Conservation (phyloP, 2,113 vertebrate species). For the Laticauda colubrina region DNA sequence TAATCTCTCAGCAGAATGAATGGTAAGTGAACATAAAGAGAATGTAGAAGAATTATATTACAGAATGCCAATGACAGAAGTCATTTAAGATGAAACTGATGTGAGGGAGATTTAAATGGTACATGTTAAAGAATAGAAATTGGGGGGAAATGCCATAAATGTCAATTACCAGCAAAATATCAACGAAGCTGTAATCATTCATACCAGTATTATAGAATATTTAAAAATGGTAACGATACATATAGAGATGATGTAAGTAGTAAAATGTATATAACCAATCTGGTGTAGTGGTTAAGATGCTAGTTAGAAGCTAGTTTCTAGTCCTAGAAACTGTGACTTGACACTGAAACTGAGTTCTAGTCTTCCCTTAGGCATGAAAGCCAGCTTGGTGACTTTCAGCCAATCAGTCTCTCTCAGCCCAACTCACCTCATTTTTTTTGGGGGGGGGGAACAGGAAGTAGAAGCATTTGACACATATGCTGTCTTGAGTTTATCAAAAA, state of each 20-base stretch:
- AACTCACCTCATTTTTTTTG: background rate
- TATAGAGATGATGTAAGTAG: background rate
- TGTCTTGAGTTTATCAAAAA: background rate
- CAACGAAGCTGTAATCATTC: background rate
- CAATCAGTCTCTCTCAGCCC: background rate
- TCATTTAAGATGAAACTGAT: background rate
- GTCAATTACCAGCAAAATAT: background rate
- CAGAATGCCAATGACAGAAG: background rate
- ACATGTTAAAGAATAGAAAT: background rate
- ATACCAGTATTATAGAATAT: background rate
- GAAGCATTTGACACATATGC: background rate
- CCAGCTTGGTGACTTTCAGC: background rate
- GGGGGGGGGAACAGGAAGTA: background rate
- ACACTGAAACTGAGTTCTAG: background rate
- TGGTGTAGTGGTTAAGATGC: background rate
- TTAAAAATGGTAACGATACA: background rate
- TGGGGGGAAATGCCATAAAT: background rate
- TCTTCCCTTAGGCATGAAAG: background rate
- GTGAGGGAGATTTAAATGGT: background rate
- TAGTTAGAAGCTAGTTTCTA: background rate
- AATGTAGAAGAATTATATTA: background rate
- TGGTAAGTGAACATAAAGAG: background rate
- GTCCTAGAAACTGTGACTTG: no score
- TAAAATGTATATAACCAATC: background rate
- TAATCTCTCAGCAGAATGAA: background rate